Percentiles rank a stretch among this genome's conserved stretches.
These are phyloP conservation scores for Gallinago jamesoni DNA, from an alignment of 2,113 vertebrate genomes.

Conservation along the genomic window DNA sequence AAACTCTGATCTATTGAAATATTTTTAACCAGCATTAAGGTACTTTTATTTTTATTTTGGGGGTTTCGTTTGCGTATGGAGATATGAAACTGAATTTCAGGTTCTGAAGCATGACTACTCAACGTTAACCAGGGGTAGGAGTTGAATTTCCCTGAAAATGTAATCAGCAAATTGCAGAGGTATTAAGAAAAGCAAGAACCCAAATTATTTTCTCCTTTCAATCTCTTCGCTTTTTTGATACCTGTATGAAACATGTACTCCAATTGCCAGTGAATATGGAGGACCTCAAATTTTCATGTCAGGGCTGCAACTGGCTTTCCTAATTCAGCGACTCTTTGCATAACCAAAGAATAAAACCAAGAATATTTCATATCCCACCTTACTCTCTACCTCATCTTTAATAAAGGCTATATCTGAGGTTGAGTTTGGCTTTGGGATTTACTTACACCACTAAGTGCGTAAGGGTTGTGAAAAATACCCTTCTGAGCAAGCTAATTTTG, in stretches of 20 bases:
- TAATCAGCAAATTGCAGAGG: neutral
- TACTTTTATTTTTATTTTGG: neutral
- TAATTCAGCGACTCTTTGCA: neutral
- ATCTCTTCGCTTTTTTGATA: neutral
- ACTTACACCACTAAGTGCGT: neutral
- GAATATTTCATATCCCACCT: neutral
- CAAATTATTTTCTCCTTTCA: neutral
- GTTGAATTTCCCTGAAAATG: neutral
- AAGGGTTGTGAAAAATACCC: neutral
- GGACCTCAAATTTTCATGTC: neutral
- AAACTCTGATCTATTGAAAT: neutral
- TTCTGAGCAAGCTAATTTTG: neutral
- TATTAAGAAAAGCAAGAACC: neutral
- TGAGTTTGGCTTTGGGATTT: neutral
- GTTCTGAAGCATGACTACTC: neutral
- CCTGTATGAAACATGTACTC: neutral
- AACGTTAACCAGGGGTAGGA: neutral
- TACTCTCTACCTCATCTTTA: neutral
- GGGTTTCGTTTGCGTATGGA: neutral
- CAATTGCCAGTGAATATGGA: neutral
- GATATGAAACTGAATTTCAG: neutral
- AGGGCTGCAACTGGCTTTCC: neutral
- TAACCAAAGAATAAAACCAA: neutral
- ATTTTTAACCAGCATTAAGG: neutral
- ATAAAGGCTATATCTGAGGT: neutral